Evolutionary conservation across 2,888 invertebrate species (phyloP).

Genomic region (Drosophila quinaria): DNA sequence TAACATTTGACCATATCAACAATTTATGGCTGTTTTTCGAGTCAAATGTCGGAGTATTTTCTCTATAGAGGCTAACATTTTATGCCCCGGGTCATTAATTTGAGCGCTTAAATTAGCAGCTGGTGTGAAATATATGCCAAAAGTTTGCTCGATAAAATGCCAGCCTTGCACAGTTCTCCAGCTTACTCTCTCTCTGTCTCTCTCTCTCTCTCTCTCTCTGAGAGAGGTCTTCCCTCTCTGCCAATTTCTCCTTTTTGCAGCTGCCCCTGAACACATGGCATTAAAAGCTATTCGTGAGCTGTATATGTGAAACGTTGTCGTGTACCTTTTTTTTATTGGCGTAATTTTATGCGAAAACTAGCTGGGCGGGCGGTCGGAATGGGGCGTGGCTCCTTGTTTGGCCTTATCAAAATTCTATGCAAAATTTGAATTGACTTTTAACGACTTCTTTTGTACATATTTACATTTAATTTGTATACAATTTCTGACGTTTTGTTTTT

Average conservation of each 20-base stretch:
- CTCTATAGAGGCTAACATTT: constrained; percentile 35
- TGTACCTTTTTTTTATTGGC: constrained; percentile 77
- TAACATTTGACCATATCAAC: constrained; percentile 40
- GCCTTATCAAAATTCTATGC: constrained; percentile 73
- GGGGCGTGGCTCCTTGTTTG: constrained; percentile 10
- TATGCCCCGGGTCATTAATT: constrained; percentile 68
- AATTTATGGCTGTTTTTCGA: constrained; percentile 24
- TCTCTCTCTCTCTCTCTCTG: too few species aligned
- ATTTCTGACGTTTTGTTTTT: constrained; percentile 57
- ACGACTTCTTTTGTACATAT: constrained; percentile 71
- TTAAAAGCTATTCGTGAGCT: constrained; percentile 35
- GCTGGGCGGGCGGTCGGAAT: constrained; percentile 18
- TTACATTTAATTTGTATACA: constrained; percentile 79
- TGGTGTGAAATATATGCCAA: constrained; percentile 76
- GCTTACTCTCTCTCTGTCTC: neutral
- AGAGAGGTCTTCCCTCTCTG: neutral
- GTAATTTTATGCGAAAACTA: constrained; percentile 73
- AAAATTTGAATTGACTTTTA: constrained; percentile 81
- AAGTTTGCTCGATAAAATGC: constrained; percentile 80
- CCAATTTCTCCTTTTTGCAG: too few species aligned
- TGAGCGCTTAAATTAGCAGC: constrained; percentile 76
- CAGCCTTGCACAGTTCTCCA: constrained; percentile 7
- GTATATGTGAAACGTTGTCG: constrained; percentile 37
- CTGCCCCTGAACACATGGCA: constrained; percentile 21
- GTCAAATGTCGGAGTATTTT: constrained; percentile 20